These are phyloP conservation scores for Microctonus brassicae DNA, from an alignment of 2,888 invertebrate genomes.

Conservation along the genomic window DNA sequence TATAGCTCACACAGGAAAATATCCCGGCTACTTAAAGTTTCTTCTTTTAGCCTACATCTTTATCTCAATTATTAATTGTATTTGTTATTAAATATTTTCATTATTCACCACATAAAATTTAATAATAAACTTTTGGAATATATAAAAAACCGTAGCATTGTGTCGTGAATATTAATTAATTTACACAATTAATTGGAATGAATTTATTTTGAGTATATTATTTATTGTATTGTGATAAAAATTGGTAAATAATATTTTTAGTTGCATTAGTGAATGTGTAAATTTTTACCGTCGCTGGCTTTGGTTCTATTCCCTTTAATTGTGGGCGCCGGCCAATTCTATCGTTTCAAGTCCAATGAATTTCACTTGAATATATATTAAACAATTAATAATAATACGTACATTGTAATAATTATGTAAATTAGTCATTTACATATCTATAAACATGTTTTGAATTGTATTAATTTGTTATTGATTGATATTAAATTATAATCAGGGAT, in stretches of 20 bases:
- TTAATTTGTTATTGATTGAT: too few species aligned
- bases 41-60: conserved; percentile 46
- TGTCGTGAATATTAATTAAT: too few species aligned
- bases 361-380: neutral
- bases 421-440: too few species aligned
- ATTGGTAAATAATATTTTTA: too few species aligned
- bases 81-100: neutral
- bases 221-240: too few species aligned
- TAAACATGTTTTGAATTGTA: too few species aligned
- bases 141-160: neutral
- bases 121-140: too few species aligned
- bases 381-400: too few species aligned
- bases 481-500: too few species aligned
- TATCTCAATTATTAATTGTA: conserved; percentile 17
- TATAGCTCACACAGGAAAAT: conserved; percentile 5
- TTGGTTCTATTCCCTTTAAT: conserved; percentile 62
- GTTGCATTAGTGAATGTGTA: conserved; percentile 36
- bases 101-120: neutral
- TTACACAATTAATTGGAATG: too few species aligned
- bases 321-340: conserved; percentile 59
- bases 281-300: conserved; percentile 29
- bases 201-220: too few species aligned
- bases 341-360: conserved; percentile 40
- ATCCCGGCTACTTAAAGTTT: conserved; percentile 24
- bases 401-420: too few species aligned